phyloP scores from a whole-genome alignment of 2,888 invertebrate species.

The Perizoma affinitatum region DNA sequence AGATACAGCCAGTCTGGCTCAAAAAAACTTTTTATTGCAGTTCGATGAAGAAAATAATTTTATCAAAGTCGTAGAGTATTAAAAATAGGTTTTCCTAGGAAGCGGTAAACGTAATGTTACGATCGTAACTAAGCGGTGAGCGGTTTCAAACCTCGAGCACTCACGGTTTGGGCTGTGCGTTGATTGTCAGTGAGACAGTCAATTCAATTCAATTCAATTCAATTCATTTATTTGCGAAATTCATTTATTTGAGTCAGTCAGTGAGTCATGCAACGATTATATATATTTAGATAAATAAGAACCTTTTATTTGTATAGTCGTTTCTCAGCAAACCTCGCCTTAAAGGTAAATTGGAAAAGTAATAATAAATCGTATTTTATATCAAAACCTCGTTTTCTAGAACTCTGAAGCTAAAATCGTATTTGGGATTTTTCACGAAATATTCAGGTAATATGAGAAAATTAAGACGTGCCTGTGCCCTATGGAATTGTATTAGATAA shows the following conservation, averaged over 20 bases:
- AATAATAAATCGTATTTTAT: conserved; percentile 23
- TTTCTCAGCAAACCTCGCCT: conserved; percentile 2
- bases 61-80: too few species aligned
- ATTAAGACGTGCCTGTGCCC: not conserved
- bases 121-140: not conserved
- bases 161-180: too few species aligned
- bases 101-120: not conserved
- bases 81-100: too few species aligned
- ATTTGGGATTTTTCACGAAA: conserved; percentile 3
- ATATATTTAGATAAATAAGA: too few species aligned
- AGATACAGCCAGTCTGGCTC: too few species aligned
- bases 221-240: too few species aligned
- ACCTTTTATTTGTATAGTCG: too few species aligned
- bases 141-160: too few species aligned
- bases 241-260: too few species aligned
- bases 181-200: too few species aligned
- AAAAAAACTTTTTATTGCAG: not conserved
- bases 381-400: conserved; percentile 21
- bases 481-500: not conserved
- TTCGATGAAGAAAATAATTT: conserved; percentile 5
- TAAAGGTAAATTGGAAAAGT: conserved; percentile 32
- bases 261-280: too few species aligned
- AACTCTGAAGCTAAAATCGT: conserved; percentile 17
- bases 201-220: too few species aligned
- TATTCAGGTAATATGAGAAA: not conserved